Conservation (phyloP, 2,888 invertebrate genomes). For the Agrilus cyanescens region DNA sequence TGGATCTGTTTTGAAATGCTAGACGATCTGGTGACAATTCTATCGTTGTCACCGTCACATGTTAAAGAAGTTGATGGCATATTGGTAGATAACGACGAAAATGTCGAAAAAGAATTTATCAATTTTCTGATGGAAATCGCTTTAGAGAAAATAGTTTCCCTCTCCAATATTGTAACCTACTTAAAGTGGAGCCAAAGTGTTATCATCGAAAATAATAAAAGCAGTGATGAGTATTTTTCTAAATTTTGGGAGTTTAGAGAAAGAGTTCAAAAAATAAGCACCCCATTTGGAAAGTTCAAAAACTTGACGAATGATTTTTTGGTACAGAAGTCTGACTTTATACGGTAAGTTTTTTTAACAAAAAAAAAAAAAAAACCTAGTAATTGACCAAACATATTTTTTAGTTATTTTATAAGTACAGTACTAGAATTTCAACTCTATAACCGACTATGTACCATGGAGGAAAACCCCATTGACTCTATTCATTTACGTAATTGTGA, state of each 20-base stretch:
- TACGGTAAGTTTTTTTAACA: not conserved
- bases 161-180: conserved; percentile 43
- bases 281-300: conserved; percentile 29
- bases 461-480: conserved; percentile 40
- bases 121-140: conserved; percentile 38
- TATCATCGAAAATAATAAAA: conserved; percentile 34
- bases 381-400: conserved; percentile 6
- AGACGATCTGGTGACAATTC: no score
- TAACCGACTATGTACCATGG: conserved; percentile 50
- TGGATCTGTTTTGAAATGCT: no score
- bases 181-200: conserved; percentile 48
- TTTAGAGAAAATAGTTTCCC: conserved; percentile 37
- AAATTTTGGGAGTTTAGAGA: conserved; percentile 20
- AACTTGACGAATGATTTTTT: no score
- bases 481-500: conserved; percentile 21
- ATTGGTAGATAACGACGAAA: no score
- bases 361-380: not conserved
- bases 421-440: conserved; percentile 74
- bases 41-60: no score
- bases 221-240: not conserved
- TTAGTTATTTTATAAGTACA: conserved; percentile 50
- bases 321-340: no score
- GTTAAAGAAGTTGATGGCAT: no score
- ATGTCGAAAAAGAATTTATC: conserved; percentile 28
- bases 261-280: conserved; percentile 33